These are phyloP conservation scores for Neria commutata DNA, from an alignment of 2,888 invertebrate species.

Conservation along the genomic window DNA sequence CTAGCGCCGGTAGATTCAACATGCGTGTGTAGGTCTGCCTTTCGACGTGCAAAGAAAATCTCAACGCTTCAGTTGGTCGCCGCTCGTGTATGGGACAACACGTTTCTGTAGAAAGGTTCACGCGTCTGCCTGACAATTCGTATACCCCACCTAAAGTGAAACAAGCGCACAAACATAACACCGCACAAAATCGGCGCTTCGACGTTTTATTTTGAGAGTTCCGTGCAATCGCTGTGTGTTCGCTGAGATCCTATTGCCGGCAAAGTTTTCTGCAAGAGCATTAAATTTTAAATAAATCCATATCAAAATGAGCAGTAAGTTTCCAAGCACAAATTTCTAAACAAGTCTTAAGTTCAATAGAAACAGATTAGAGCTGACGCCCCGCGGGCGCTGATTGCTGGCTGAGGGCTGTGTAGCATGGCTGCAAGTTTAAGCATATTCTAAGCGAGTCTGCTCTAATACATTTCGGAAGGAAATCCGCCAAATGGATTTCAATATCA, in stretches of 20 bases:
- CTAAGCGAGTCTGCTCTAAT: not conserved
- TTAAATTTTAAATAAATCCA: slow-evolving; percentile 20
- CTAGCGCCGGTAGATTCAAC: too few relatives aligned
- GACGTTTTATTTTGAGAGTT: too few relatives aligned
- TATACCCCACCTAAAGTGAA: slow-evolving; percentile 36
- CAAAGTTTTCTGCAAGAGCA: too few relatives aligned
- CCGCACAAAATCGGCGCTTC: not conserved
- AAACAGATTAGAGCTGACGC: slow-evolving; percentile 13
- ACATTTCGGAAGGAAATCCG: too few relatives aligned
- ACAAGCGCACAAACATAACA: not conserved
- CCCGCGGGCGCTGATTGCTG: slow-evolving; percentile 18
- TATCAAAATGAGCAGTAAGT: slow-evolving; percentile 51
- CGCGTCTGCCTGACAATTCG: slow-evolving; percentile 46
- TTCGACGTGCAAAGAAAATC: slow-evolving; percentile 38
- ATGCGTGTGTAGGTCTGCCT: too few relatives aligned
- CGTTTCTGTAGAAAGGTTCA: slow-evolving; percentile 32
- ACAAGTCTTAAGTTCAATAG: slow-evolving; percentile 11
- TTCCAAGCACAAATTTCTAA: slow-evolving; percentile 14
- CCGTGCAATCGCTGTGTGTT: too few relatives aligned
- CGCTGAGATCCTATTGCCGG: too few relatives aligned
- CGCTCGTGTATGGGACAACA: slow-evolving; percentile 48
- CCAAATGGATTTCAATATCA: too few relatives aligned
- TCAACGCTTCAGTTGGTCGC: slow-evolving; percentile 45
- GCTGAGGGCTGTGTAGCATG: not conserved
- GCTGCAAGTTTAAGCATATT: not conserved